phyloP scores from a whole-genome alignment of 2,113 vertebrate genomes.

The Notechis scutatus region DNA sequence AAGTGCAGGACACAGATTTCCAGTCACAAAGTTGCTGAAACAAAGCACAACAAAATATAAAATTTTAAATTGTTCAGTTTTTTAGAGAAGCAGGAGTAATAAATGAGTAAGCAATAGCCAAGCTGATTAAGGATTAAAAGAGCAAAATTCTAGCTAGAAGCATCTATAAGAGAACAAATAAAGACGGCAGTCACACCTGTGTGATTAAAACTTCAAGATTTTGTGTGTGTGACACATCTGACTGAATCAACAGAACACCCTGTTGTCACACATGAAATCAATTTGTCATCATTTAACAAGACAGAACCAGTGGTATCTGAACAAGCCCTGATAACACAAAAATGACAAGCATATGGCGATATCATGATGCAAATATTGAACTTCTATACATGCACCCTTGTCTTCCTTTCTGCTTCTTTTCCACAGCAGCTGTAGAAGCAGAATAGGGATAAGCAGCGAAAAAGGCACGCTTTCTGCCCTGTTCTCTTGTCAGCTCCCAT shows the following conservation, averaged over 20 bases:
- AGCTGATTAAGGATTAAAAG: not conserved
- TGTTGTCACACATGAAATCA: not conserved
- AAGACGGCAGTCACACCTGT: not conserved
- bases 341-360: not conserved
- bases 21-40: not conserved
- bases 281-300: not conserved
- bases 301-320: not conserved
- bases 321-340: not conserved
- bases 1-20: not conserved
- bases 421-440: not conserved
- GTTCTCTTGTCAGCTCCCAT: not conserved
- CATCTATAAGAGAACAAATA: not conserved
- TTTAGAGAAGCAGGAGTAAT: not conserved
- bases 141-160: not conserved
- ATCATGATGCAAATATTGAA: not conserved
- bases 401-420: not conserved
- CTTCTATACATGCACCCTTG: not conserved
- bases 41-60: not conserved
- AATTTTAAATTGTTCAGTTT: not conserved
- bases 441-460: not conserved
- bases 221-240: not conserved
- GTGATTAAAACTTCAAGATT: not conserved
- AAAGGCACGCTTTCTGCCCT: not conserved
- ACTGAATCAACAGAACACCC: not conserved
- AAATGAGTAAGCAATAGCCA: not conserved